These are phyloP conservation scores for Melolontha melolontha DNA, from an alignment of 2,888 invertebrate genomes.

Conservation along the genomic window DNA sequence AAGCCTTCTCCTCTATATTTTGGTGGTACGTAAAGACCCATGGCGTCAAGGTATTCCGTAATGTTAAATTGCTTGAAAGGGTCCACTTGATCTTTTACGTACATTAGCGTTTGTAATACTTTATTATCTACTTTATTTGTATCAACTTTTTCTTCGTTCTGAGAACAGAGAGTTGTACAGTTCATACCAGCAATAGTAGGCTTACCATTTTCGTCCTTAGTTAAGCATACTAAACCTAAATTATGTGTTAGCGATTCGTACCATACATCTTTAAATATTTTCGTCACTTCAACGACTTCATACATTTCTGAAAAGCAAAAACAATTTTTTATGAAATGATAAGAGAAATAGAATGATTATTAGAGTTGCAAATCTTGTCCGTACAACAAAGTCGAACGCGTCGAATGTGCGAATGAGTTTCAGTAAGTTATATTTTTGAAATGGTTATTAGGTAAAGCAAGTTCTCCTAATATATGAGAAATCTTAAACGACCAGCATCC, in stretches of 20 bases:
- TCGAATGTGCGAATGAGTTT: too few species aligned
- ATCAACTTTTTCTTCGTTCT: constrained; percentile 33
- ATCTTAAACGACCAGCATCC: too few species aligned
- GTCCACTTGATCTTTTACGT: constrained; percentile 48
- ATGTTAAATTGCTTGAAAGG: constrained; percentile 50
- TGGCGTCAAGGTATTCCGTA: constrained; percentile 56
- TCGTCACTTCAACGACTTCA: neutral
- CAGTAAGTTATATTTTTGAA: too few species aligned
- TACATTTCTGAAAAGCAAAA: too few species aligned
- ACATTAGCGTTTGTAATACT: constrained; percentile 41
- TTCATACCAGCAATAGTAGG: constrained; percentile 61
- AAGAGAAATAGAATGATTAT: too few species aligned
- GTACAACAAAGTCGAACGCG: too few species aligned
- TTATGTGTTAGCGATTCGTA: constrained; percentile 54
- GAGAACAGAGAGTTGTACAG: constrained; percentile 47
- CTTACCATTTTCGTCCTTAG: constrained; percentile 57
- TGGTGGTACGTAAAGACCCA: constrained; percentile 59
- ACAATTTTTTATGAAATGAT: too few species aligned
- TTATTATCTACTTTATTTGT: constrained; percentile 39
- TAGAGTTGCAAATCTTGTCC: too few species aligned
- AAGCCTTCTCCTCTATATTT: constrained; percentile 57
- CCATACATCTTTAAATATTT: constrained; percentile 34
- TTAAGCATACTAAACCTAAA: constrained; percentile 59
- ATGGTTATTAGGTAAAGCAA: too few species aligned
- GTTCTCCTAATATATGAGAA: too few species aligned